Percentiles rank a stretch among this genome's conserved stretches.
Evolutionary conservation across 1,140 invertebrate genomes (phyloP).

Genomic region (Heliconius himera): DNA sequence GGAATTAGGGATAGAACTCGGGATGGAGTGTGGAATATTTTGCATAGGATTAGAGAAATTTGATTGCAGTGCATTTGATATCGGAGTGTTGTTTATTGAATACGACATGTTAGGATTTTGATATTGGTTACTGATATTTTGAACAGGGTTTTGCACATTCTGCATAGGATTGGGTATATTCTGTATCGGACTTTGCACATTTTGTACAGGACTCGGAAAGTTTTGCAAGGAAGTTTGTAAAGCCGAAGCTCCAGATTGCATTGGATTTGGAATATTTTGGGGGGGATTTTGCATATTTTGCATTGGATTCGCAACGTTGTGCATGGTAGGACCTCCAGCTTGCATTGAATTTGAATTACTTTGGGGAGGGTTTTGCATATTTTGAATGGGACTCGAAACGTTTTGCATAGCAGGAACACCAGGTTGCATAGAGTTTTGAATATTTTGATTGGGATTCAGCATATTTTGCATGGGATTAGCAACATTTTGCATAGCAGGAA

Average conservation of each 20-base stretch:
- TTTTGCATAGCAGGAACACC: not conserved
- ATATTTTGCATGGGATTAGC: slow-evolving; percentile 21
- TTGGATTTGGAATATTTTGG: not conserved
- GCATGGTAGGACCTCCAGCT: not conserved
- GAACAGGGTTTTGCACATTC: not conserved
- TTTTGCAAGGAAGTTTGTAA: not conserved
- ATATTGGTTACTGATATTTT: slow-evolving; percentile 22
- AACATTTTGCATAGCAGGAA: not conserved
- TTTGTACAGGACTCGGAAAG: not conserved
- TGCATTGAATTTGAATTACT: slow-evolving; percentile 12
- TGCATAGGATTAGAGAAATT: slow-evolving; percentile 36
- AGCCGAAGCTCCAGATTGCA: not conserved
- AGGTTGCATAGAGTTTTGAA: not conserved
- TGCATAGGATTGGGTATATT: slow-evolving; percentile 25
- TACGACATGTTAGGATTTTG: slow-evolving; percentile 24
- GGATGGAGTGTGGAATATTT: slow-evolving; percentile 13
- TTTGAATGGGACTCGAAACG: slow-evolving; percentile 16
- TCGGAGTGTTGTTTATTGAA: slow-evolving; percentile 15
- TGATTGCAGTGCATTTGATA: slow-evolving; percentile 21
- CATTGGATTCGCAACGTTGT: not conserved
- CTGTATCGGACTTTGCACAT: not conserved
- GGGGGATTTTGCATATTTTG: slow-evolving; percentile 5
- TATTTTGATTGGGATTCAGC: slow-evolving; percentile 13
- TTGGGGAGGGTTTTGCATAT: slow-evolving; percentile 18
- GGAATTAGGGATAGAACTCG: slow-evolving; percentile 15